phyloP scores from a whole-genome alignment of 92 coral and sea anemone species.

The Nematostella vectensis region DNA sequence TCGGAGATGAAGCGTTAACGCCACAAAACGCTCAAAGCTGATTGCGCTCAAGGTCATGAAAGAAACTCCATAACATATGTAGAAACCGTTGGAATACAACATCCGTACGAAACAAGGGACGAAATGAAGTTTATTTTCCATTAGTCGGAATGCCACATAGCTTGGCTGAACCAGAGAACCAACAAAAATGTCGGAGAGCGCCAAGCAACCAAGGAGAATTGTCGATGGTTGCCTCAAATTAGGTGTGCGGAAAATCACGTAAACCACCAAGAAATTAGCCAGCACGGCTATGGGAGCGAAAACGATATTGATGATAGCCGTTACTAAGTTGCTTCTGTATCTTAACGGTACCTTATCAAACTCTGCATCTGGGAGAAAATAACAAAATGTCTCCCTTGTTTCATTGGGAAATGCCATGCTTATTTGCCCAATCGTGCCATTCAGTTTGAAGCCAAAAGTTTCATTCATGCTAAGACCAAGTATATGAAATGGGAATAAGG shows the following conservation, averaged over 20 bases:
- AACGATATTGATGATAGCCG: constrained; percentile 40
- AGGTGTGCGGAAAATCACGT: constrained; percentile 34
- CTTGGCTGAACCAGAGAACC: constrained; percentile 55
- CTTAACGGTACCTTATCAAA: constrained; percentile 44
- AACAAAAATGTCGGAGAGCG: constrained; percentile 55
- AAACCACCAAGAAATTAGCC: constrained; percentile 37
- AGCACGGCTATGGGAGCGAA: constrained; percentile 59
- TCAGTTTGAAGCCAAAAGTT: too few species aligned
- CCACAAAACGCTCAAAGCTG: constrained; percentile 69
- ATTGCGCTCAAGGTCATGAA: constrained; percentile 70
- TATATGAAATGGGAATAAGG: too few species aligned
- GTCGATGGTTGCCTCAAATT: constrained; percentile 49
- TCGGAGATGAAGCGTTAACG: constrained; percentile 56
- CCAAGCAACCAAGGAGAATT: constrained; percentile 57
- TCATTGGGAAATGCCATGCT: too few species aligned
- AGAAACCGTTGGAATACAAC: constrained; percentile 56
- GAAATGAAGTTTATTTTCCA: constrained; percentile 34
- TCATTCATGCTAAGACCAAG: too few species aligned
- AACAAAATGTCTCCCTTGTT: constrained; percentile 26
- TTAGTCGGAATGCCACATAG: constrained; percentile 43
- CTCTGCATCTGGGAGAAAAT: constrained; percentile 45
- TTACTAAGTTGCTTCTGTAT: constrained; percentile 43
- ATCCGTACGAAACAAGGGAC: constrained; percentile 52
- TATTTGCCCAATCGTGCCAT: too few species aligned
- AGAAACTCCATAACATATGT: constrained; percentile 70